Evolutionary conservation across 1,140 invertebrate genomes (phyloP), one percentile per base, ranked within the genome.

Genomic region (Drosophila busckii): DNA sequence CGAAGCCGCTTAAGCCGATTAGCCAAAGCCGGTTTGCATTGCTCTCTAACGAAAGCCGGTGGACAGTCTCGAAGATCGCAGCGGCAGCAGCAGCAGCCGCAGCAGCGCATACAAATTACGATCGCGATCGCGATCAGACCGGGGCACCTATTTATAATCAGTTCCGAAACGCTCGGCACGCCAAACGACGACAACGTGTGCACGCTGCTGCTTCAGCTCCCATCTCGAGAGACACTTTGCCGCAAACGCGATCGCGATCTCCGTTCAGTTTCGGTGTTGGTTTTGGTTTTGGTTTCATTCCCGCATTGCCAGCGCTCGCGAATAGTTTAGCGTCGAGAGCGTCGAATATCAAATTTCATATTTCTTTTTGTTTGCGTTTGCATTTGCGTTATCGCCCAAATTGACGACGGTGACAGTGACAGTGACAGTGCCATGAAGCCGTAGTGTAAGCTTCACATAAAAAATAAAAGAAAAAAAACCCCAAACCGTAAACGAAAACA

Each of bases 81-180:
- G 32, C 20, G 29, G 56, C 17, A 15, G 13, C 49, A 3, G 44
- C 31, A 25, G 22, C 8, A 34, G 46, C 37, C 28, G 29, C 20
- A 45, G 56, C 23, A 4, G 45, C 56, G 53, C 50, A 59, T 62
- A 48, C 64, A 46, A 48, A 55, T 41, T 41, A 62, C 53, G 56
- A 15, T 48, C 25, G 48, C 65, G 67, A 64, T 58, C 58, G 53
- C 67, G 17, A 35, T 32, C 46, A 49, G n/a, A n/a, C n/a, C n/a
- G n/a, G n/a, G 50, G 61, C 59, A 58, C 55, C 68, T 64, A 68
- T 82, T 78, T 80, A 78, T 78, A 78, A 78, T 78, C 73, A 70
- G 58, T 73, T 53, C 49, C 71, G 67, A 54, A 46, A 29, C 45
- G 31, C 25, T 62, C 63, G 63, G 17, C 41, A 22, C 10, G 42